These are phyloP conservation scores for Sylvilagus floridanus DNA, from an alignment of 2,797 vertebrate species.

Conservation along the genomic window DNA sequence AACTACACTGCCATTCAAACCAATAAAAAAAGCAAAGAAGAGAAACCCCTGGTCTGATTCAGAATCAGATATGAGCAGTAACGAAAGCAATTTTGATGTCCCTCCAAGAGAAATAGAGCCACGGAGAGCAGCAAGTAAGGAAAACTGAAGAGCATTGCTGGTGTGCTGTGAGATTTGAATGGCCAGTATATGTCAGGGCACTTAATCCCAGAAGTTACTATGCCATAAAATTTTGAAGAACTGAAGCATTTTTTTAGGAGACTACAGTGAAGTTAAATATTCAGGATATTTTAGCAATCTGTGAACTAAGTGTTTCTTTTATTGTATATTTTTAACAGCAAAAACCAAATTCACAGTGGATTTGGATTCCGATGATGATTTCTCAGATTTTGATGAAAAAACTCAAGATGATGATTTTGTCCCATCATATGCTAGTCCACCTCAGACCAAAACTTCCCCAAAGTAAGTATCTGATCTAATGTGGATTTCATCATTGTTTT, in stretches of 20 bases:
- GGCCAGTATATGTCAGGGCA: not conserved
- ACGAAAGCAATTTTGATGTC: slow-evolving; percentile 81
- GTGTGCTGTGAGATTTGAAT: not conserved
- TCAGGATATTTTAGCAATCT: slow-evolving; percentile 13
- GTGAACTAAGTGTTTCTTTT: slow-evolving; percentile 28
- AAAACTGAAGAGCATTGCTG: not conserved
- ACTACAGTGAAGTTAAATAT: slow-evolving; percentile 36
- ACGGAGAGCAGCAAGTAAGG: slow-evolving; percentile 90
- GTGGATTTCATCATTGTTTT: not conserved
- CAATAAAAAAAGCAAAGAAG: slow-evolving; percentile 89
- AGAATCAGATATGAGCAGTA: slow-evolving; percentile 74
- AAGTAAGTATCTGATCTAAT: slow-evolving; percentile 83
- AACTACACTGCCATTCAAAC: slow-evolving; percentile 93
- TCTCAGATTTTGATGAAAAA: slow-evolving; percentile 76
- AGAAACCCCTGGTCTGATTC: slow-evolving; percentile 91
- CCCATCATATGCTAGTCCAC: slow-evolving; percentile 69
- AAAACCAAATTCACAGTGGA: slow-evolving; percentile 83
- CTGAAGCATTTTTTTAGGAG: slow-evolving; percentile 49
- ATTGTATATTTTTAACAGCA: slow-evolving; percentile 80
- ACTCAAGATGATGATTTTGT: slow-evolving; percentile 69
- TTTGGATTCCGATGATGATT: slow-evolving; percentile 84
- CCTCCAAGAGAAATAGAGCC: slow-evolving; percentile 85
- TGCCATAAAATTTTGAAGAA: slow-evolving; percentile 12
- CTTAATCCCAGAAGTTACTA: not conserved
- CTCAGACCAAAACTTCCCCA: slow-evolving; percentile 79